Evolutionary conservation across 2,113 vertebrate species (phyloP).

Genomic region (Alouatta palliata): DNA sequence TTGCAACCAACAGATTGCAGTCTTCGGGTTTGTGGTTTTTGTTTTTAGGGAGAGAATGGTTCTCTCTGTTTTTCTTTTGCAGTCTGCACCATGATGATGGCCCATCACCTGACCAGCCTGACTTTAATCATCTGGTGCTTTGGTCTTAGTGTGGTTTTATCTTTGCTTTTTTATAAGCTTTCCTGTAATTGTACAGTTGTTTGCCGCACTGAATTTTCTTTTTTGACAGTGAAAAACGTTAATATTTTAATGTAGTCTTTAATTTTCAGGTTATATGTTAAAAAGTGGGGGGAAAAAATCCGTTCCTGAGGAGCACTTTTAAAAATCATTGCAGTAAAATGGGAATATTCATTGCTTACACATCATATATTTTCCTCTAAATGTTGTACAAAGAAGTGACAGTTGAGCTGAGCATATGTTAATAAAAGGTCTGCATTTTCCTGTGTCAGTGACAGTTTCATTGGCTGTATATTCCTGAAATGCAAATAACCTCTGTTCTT

Average conservation of each 20-base stretch:
- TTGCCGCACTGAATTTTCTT: conserved; percentile 77
- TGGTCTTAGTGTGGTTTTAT: conserved; percentile 71
- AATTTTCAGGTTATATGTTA: conserved; percentile 59
- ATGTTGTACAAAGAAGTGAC: conserved; percentile 64
- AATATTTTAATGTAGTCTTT: conserved; percentile 64
- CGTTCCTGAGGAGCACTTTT: conserved; percentile 55
- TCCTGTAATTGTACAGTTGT: conserved; percentile 71
- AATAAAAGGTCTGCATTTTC: conserved; percentile 77
- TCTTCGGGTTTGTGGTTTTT: conserved; percentile 63
- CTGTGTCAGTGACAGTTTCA: conserved; percentile 72
- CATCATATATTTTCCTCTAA: conserved; percentile 49
- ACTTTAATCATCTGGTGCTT: conserved; percentile 80
- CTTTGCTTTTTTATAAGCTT: conserved; percentile 75
- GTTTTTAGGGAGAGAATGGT: conserved; percentile 74
- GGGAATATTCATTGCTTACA: conserved; percentile 53
- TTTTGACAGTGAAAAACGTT: conserved; percentile 60
- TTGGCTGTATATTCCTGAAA: conserved; percentile 72
- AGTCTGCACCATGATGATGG: conserved; percentile 79
- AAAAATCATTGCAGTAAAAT: background rate
- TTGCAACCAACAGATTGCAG: conserved; percentile 47
- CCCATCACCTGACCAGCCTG: conserved; percentile 81
- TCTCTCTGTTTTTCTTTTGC: conserved; percentile 79
- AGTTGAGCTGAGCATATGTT: conserved; percentile 73
- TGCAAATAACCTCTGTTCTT: conserved; percentile 77
- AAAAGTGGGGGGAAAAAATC: conserved; percentile 14